phyloP scores from a whole-genome alignment of 2,888 invertebrate genomes.

The Phoenoteleia sp. region DNA sequence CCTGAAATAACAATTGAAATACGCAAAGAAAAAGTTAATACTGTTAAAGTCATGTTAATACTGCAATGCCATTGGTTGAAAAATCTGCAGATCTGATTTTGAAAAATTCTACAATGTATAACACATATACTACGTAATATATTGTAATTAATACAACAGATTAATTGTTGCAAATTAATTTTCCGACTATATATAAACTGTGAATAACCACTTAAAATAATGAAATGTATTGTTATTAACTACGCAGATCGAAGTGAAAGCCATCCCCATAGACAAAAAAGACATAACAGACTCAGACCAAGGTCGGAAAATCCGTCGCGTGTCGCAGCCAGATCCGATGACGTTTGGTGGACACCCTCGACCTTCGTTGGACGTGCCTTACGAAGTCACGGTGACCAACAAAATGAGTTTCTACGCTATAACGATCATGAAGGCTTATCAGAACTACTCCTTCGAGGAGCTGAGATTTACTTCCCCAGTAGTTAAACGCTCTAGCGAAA shows the following conservation, averaged over 20 bases:
- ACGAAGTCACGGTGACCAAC: conserved; percentile 95
- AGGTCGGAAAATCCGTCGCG: conserved; percentile 88
- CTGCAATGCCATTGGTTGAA: too few species aligned
- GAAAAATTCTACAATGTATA: too few species aligned
- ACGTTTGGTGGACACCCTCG: conserved; percentile 90
- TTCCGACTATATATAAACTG: too few species aligned
- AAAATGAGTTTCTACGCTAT: conserved; percentile 98
- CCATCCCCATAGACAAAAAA: conserved; percentile 91
- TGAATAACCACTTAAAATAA: too few species aligned
- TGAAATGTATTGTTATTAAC: too few species aligned
- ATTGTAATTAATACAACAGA: too few species aligned
- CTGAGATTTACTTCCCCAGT: conserved; percentile 92
- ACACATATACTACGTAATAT: too few species aligned
- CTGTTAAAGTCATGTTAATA: too few species aligned
- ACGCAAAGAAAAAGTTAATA: too few species aligned
- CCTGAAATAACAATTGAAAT: too few species aligned
- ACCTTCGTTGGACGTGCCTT: conserved; percentile 91
- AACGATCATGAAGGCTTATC: conserved; percentile 97
- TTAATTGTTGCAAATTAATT: too few species aligned
- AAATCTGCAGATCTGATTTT: too few species aligned
- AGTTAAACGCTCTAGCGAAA: conserved; percentile 91
- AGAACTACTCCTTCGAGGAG: conserved; percentile 98
- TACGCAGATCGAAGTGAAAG: conserved; percentile 92
- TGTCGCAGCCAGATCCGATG: conserved; percentile 88
- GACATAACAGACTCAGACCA: conserved; percentile 89